A percentile compares a stretch with the other conserved stretches of the same genome.
phyloP scores from a whole-genome alignment of 2,113 vertebrate species.

The Eptesicus fuscus region DNA sequence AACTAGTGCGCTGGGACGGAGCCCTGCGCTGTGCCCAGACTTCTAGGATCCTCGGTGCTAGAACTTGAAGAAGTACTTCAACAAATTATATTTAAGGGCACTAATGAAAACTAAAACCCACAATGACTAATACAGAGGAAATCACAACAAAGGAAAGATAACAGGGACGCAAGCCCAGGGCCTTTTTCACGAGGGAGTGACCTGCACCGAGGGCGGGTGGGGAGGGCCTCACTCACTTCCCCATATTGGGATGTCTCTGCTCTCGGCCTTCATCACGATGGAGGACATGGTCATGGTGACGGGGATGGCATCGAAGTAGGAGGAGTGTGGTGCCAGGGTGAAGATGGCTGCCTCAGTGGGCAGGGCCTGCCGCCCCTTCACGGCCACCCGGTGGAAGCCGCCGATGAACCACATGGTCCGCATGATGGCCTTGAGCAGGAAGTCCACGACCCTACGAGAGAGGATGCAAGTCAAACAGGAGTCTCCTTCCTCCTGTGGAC shows the following conservation, averaged over 20 bases:
- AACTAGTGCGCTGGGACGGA: fast-evolving
- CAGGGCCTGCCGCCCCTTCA: slow-evolving; percentile 89
- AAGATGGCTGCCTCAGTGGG: slow-evolving; percentile 91
- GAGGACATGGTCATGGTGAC: slow-evolving; percentile 97
- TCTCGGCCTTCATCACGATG: slow-evolving; percentile 95
- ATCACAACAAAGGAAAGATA: neutral
- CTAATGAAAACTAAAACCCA: neutral
- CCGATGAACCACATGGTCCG: slow-evolving; percentile 96
- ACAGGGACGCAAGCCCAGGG: neutral
- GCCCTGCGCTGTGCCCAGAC: neutral
- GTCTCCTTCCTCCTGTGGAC: neutral
- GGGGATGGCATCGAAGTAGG: slow-evolving; percentile 97
- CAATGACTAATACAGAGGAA: too few species aligned
- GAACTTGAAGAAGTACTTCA: neutral
- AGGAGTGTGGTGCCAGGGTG: slow-evolving; percentile 93
- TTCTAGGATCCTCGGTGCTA: neutral
- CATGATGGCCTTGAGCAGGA: slow-evolving; percentile 91
- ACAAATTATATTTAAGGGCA: neutral
- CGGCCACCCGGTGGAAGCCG: slow-evolving; percentile 93
- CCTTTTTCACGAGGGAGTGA: fast-evolving
- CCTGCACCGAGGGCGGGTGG: neutral
- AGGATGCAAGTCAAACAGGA: neutral
- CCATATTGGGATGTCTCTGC: slow-evolving; percentile 95
- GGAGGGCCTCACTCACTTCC: slow-evolving; percentile 89
- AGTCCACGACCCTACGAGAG: slow-evolving; percentile 86